These are phyloP conservation scores for Hexactinellida sp. DNA, from an alignment of 37 sponge, comb jelly and placozoan species.

Conservation along the genomic window DNA sequence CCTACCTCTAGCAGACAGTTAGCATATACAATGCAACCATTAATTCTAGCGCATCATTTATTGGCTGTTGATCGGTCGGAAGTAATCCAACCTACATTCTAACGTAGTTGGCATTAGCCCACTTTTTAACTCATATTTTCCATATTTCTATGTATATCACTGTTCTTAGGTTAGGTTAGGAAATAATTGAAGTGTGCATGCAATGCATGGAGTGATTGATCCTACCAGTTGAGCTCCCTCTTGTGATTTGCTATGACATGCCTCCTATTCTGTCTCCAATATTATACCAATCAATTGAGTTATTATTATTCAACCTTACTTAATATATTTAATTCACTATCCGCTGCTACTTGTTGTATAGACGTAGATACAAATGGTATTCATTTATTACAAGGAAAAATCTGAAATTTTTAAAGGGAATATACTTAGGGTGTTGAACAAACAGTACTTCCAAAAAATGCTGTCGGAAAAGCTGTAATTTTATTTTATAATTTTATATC, in stretches of 20 bases:
- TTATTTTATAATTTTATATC: too few relatives aligned
- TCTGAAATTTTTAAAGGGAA: too few relatives aligned
- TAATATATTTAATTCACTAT: too few relatives aligned
- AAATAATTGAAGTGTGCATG: constrained; percentile 10
- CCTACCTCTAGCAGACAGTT: too few relatives aligned
- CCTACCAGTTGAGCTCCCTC: not conserved
- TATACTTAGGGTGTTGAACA: too few relatives aligned
- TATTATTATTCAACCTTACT: too few relatives aligned
- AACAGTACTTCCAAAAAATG: too few relatives aligned
- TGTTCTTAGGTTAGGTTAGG: constrained; percentile 8
- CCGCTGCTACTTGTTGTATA: too few relatives aligned
- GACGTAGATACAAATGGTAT: too few relatives aligned
- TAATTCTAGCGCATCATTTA: constrained; percentile 8
- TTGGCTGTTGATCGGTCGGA: constrained; percentile 19
- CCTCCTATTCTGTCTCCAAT: not conserved
- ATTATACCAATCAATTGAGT: too few relatives aligned
- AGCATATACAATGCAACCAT: not conserved
- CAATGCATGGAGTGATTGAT: not conserved
- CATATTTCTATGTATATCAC: constrained; percentile 18
- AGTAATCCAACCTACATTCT: not conserved
- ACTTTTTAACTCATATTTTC: constrained; percentile 18
- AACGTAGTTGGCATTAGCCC: not conserved
- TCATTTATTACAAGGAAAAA: too few relatives aligned
- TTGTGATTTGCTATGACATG: not conserved
- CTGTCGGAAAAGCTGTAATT: too few relatives aligned